Evolutionary conservation across 2,888 invertebrate genomes (phyloP).

Genomic region (Galerucella pusilla): DNA sequence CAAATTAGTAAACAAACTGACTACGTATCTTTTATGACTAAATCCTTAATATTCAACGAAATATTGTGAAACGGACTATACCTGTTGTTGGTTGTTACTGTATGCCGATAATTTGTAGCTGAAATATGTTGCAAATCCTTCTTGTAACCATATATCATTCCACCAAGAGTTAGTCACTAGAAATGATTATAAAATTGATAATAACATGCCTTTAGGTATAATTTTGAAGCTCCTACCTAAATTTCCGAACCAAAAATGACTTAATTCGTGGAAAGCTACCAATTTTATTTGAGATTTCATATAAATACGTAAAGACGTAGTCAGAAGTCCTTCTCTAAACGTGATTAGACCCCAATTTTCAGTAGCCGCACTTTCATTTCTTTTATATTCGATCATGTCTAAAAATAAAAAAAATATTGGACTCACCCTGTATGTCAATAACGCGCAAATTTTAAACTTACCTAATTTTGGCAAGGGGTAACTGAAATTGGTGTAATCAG

Average conservation of each 20-base stretch:
- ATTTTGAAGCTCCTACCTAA: conserved; percentile 47
- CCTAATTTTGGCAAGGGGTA: conserved; percentile 55
- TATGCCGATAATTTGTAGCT: conserved; percentile 45
- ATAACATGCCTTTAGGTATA: not conserved
- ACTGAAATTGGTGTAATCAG: conserved; percentile 50
- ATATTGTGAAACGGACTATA: not conserved
- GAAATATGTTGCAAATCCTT: conserved; percentile 54
- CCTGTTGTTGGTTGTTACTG: conserved; percentile 21
- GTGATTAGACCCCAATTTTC: conserved; percentile 57
- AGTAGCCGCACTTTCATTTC: conserved; percentile 49
- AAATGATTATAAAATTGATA: conserved; percentile 36
- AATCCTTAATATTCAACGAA: not conserved
- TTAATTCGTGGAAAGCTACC: conserved; percentile 53
- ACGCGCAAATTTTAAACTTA: conserved; percentile 34
- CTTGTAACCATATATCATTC: conserved; percentile 56
- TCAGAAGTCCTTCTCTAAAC: conserved; percentile 49
- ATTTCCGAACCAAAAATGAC: conserved; percentile 58
- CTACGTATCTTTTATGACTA: no score
- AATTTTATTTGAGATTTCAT: conserved; percentile 41
- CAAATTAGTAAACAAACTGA: not conserved
- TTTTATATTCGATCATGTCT: conserved; percentile 56
- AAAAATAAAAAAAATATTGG: conserved; percentile 17
- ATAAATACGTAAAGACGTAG: conserved; percentile 37
- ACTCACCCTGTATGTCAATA: not conserved
- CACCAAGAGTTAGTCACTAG: conserved; percentile 56